Percentiles rank a stretch among this genome's conserved stretches.
Conservation (phyloP, 2,888 invertebrate species). For the Anthophora plumipes region DNA sequence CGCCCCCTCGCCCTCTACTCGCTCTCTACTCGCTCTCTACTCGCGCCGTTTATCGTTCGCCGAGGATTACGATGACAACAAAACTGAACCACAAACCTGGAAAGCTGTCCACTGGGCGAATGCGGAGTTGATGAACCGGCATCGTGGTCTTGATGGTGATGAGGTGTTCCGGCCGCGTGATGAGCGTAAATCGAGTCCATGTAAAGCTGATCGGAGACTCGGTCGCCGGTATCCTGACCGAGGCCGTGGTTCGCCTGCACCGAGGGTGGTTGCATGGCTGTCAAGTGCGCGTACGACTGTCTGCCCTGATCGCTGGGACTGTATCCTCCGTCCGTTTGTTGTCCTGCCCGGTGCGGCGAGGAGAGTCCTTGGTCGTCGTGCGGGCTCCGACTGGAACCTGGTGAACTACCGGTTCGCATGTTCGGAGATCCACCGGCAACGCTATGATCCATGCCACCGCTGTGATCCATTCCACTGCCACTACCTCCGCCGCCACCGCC, state of each 20-base stretch:
- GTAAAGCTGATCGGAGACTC: conserved; percentile 77
- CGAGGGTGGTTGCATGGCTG: conserved; percentile 81
- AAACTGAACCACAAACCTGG: conserved; percentile 74
- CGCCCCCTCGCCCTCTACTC: no score
- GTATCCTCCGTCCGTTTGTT: conserved; percentile 75
- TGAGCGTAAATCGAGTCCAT: conserved; percentile 79
- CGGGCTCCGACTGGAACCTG: conserved; percentile 81
- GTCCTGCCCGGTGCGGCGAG: conserved; percentile 75
- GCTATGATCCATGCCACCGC: conserved; percentile 46
- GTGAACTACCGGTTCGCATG: conserved; percentile 79
- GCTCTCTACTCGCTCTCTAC: no score
- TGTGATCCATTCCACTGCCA: conserved; percentile 52
- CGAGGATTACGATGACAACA: no score
- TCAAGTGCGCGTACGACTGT: conserved; percentile 82
- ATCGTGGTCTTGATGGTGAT: conserved; percentile 81
- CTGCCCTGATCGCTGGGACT: conserved; percentile 78
- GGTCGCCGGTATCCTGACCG: conserved; percentile 74
- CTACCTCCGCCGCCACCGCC: conserved; percentile 58
- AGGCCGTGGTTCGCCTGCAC: conserved; percentile 74
- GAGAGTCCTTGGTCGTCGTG: conserved; percentile 76
- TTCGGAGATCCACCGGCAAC: conserved; percentile 71
- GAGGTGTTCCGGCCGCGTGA: conserved; percentile 72
- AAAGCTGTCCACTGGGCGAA: conserved; percentile 76
- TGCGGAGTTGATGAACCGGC: conserved; percentile 74
- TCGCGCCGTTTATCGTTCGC: background rate